phyloP scores from a whole-genome alignment of 1,140 invertebrate species.

The Potamilus streckersoni region DNA sequence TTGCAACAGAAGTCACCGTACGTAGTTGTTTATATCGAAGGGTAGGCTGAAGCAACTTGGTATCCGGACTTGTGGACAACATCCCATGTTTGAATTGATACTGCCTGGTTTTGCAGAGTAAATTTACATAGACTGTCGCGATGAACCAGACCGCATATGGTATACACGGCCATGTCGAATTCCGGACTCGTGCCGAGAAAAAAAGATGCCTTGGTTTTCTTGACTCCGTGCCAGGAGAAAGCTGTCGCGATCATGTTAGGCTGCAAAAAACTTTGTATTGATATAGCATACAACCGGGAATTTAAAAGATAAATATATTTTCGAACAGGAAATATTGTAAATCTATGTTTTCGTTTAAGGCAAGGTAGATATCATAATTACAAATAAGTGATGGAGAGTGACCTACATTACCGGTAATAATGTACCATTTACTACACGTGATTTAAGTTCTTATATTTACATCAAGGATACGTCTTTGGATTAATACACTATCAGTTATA shows the following conservation, averaged over 20 bases:
- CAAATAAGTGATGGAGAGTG: background rate
- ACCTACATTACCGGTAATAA: background rate
- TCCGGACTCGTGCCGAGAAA: conserved; percentile 91
- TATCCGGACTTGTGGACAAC: conserved; percentile 34
- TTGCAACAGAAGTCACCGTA: too few relatives aligned
- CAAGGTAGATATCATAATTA: background rate
- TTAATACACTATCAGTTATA: too few relatives aligned
- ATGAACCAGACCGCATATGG: conserved; percentile 69
- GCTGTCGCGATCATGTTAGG: conserved; percentile 68
- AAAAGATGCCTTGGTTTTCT: conserved; percentile 83
- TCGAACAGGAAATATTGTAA: background rate
- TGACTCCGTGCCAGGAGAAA: conserved; percentile 78
- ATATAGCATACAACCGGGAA: background rate
- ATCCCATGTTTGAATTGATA: conserved; percentile 32
- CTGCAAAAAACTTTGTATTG: conserved; percentile 20
- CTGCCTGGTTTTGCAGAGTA: conserved; percentile 18
- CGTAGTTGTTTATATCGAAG: conserved; percentile 15
- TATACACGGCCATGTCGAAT: conserved; percentile 88
- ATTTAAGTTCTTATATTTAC: background rate
- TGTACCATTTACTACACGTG: background rate
- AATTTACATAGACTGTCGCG: conserved; percentile 28
- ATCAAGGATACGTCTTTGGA: too few relatives aligned
- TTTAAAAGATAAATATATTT: background rate
- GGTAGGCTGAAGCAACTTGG: conserved; percentile 42
- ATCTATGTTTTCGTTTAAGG: too few relatives aligned